Evolutionary conservation across 2,113 vertebrate genomes (phyloP).

Genomic region (Neomonachus schauinslandi): DNA sequence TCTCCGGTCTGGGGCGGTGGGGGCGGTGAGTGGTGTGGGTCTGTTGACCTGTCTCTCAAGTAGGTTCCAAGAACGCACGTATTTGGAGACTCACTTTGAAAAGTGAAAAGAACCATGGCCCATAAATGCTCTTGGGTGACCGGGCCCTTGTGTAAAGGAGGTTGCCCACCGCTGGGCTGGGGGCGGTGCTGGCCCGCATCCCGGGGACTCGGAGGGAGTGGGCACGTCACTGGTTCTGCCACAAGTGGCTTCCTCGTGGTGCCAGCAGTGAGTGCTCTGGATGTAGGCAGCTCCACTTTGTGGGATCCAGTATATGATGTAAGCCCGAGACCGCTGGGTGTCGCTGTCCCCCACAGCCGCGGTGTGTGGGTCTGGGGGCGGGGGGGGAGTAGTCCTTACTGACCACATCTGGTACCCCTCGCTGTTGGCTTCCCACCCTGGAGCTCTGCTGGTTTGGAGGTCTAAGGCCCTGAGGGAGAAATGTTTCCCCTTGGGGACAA

Average conservation of each 20-base stretch:
- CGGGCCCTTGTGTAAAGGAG: not conserved
- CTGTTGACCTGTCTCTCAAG: not conserved
- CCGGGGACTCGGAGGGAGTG: not conserved
- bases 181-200: not conserved
- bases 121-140: not conserved
- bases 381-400: not conserved
- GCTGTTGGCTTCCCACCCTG: not conserved
- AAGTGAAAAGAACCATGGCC: not conserved
- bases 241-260: not conserved
- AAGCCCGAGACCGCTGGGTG: not conserved
- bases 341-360: not conserved
- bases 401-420: not conserved
- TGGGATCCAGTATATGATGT: not conserved
- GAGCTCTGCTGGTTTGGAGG: not conserved
- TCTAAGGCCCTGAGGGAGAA: not conserved
- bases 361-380: rapidly evolving
- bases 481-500: not conserved
- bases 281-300: not conserved
- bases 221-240: no score
- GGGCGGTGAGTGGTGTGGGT: no score
- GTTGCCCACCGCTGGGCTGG: not conserved
- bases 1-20: not conserved
- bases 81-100: not conserved
- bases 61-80: not conserved
- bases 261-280: not conserved